Conservation (phyloP, 2,888 invertebrate genomes). For the Conchocele bisecta region DNA sequence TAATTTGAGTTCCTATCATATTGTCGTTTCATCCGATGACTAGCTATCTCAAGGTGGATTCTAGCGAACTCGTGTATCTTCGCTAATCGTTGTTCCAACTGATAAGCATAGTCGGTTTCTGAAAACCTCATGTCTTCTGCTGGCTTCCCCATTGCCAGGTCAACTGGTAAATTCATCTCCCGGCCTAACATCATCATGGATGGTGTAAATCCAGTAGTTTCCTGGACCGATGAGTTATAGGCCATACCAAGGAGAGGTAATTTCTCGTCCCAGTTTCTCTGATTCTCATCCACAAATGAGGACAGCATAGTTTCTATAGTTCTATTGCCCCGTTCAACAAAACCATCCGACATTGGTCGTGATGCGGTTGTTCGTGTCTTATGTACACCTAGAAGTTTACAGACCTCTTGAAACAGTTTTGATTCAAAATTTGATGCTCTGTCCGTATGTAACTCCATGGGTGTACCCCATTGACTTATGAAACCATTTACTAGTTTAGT, state of each 20-base stretch:
- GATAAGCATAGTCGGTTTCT: constrained; percentile 9
- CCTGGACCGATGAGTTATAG: constrained; percentile 39
- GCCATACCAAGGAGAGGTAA: constrained; percentile 37
- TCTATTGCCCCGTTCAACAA: constrained; percentile 35
- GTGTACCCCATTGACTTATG: not conserved
- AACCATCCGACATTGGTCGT: constrained; percentile 9
- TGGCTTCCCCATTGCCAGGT: constrained; percentile 24
- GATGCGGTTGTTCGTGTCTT: constrained; percentile 10
- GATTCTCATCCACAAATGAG: constrained; percentile 6
- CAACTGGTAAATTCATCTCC: constrained; percentile 31
- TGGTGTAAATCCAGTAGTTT: constrained; percentile 26
- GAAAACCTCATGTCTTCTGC: not conserved
- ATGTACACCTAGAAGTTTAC: constrained; percentile 1
- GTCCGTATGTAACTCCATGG: not conserved
- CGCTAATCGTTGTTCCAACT: constrained; percentile 16
- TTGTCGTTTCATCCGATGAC: constrained; percentile 13
- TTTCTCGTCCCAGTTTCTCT: constrained; percentile 38
- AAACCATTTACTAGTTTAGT: not conserved
- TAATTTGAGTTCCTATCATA: constrained; percentile 20
- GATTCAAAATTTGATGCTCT: constrained; percentile 2
- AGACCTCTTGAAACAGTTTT: constrained; percentile 5
- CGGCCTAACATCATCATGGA: constrained; percentile 37
- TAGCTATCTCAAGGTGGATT: constrained; percentile 13
- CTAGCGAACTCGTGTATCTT: constrained; percentile 8
- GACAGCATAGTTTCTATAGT: constrained; percentile 35